Evolutionary conservation across 2,888 invertebrate species (phyloP).

Genomic region (Lypha dubia): DNA sequence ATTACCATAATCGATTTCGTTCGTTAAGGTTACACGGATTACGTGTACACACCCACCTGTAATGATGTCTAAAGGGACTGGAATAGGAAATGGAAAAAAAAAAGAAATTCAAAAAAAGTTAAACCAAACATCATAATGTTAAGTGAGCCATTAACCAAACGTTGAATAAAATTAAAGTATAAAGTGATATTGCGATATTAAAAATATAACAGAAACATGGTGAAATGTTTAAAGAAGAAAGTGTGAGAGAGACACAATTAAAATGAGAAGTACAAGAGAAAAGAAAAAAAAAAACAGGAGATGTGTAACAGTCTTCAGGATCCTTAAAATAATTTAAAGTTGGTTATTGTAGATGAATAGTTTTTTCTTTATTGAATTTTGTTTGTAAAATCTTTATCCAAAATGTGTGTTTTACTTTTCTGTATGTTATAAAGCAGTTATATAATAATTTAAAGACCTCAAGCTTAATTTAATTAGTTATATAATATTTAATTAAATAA

Average conservation of each 20-base stretch:
- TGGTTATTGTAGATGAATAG: background rate
- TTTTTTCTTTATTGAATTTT: no score
- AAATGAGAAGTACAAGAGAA: background rate
- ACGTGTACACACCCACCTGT: conserved; percentile 32
- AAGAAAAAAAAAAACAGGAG: background rate
- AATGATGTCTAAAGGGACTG: conserved; percentile 24
- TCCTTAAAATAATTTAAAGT: background rate
- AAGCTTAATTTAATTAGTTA: no score
- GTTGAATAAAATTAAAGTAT: background rate
- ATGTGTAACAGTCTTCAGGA: background rate
- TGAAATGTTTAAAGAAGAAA: background rate
- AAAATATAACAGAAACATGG: background rate
- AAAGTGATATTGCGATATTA: conserved; percentile 3
- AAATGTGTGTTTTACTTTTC: no score
- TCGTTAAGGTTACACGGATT: conserved; percentile 43
- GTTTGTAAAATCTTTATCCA: no score
- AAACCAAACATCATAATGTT: conserved; percentile 33
- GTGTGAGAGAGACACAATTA: conserved; percentile 1
- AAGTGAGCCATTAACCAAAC: background rate
- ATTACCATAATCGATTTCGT: conserved; percentile 60
- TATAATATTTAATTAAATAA: no score
- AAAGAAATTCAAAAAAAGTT: background rate
- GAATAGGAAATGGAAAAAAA: background rate
- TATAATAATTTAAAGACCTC: no score
- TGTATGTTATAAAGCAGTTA: no score